Percentiles rank a stretch among this genome's conserved stretches.
Evolutionary conservation across 1,140 invertebrate genomes (phyloP).

Genomic region (Sarcophaga bullata): DNA sequence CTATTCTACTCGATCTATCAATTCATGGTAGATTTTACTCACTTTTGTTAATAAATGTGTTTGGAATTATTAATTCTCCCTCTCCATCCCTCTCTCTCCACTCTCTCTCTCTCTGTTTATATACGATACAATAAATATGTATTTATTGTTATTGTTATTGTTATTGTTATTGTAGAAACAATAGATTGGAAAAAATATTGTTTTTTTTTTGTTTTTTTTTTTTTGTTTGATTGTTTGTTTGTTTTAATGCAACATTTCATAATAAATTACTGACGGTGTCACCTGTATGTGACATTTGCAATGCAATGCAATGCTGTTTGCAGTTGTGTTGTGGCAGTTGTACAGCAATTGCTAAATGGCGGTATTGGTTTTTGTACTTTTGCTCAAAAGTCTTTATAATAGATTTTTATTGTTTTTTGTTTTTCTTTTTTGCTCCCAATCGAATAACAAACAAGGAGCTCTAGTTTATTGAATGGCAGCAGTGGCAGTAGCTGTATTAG

Average conservation of each 20-base stretch:
- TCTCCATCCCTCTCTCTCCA: neutral
- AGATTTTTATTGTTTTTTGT: neutral
- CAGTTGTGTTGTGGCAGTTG: neutral
- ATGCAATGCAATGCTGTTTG: neutral
- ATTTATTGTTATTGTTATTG: too few relatives aligned
- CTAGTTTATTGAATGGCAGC: neutral
- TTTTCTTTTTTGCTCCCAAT: neutral
- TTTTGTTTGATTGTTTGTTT: neutral
- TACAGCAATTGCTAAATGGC: neutral
- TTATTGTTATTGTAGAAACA: too few relatives aligned
- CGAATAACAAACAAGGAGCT: neutral
- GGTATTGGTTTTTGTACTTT: slow-evolving; percentile 9
- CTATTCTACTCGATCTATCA: neutral
- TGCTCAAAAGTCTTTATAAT: neutral
- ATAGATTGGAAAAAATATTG: too few relatives aligned
- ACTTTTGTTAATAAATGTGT: slow-evolving; percentile 8
- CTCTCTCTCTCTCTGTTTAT: neutral
- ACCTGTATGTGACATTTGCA: slow-evolving; percentile 3
- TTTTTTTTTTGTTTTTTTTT: neutral
- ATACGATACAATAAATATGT: neutral
- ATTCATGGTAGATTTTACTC: neutral
- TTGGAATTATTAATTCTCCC: neutral
- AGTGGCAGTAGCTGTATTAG: neutral
- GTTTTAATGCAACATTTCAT: neutral
- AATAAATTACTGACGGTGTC: slow-evolving; percentile 7